Percentiles rank a stretch among this genome's conserved stretches.
Evolutionary conservation across 2,113 vertebrate species (phyloP).

Genomic region (Cichladusa arquata): DNA sequence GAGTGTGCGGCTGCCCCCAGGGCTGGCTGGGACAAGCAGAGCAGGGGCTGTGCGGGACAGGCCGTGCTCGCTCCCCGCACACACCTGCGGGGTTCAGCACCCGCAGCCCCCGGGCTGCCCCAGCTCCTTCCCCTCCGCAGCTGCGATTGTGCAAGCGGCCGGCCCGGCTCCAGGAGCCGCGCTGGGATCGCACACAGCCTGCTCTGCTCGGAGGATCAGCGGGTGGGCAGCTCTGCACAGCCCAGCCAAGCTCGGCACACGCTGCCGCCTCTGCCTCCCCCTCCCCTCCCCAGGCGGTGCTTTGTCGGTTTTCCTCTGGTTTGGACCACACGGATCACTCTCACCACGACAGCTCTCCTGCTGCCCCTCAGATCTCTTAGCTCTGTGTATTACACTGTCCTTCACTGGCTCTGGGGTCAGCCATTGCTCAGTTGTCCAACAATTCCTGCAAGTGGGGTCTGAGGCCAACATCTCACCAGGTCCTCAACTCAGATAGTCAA

Average conservation of each 20-base stretch:
- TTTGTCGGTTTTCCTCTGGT: background rate
- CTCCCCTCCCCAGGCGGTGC: background rate
- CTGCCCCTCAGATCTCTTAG: background rate
- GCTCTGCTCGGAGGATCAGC: background rate
- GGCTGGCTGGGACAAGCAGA: background rate
- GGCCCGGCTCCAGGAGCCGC: background rate
- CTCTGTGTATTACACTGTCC: background rate
- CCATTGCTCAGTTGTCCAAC: accelerated
- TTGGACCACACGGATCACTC: background rate
- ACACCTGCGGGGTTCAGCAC: background rate
- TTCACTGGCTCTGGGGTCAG: background rate
- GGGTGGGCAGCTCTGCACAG: slow-evolving; percentile 2
- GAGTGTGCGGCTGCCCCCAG: background rate
- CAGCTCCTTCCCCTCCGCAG: background rate
- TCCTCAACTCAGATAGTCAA: background rate
- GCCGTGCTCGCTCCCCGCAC: background rate
- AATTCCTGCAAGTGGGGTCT: background rate
- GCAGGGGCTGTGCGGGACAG: background rate
- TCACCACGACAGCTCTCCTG: background rate
- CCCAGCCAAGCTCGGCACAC: background rate
- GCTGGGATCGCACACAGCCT: background rate
- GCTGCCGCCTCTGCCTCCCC: background rate
- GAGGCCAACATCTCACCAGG: background rate
- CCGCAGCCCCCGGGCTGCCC: background rate
- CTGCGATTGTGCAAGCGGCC: background rate